These are phyloP conservation scores for Sinosuthora webbiana DNA, from an alignment of 2,113 vertebrate genomes.

Conservation along the genomic window DNA sequence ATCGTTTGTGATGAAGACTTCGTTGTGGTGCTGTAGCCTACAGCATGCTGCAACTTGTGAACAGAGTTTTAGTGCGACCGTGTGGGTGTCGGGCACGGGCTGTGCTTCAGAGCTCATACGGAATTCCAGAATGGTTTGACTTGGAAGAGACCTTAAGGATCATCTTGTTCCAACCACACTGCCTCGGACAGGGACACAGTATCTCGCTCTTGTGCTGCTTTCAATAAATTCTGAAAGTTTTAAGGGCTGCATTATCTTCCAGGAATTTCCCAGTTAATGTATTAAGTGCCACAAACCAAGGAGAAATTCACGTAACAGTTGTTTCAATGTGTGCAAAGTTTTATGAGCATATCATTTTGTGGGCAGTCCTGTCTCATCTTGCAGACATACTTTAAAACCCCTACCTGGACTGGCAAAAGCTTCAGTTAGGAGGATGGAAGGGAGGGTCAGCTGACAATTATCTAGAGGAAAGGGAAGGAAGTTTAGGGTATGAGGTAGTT, in stretches of 20 bases:
- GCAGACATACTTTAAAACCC: background rate
- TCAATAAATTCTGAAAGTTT: background rate
- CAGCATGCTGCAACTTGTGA: fast-evolving
- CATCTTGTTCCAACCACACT: background rate
- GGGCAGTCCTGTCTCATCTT: background rate
- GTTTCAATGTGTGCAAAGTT: background rate
- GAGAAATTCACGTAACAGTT: background rate
- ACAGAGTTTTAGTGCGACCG: background rate
- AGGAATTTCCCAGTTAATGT: background rate
- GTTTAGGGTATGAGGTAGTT: background rate
- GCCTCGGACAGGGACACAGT: background rate
- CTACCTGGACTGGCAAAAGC: background rate
- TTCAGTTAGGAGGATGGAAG: background rate
- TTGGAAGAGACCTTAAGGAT: background rate
- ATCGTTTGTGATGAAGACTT: fast-evolving
- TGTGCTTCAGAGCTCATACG: background rate
- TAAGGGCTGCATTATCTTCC: background rate
- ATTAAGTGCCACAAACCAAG: background rate
- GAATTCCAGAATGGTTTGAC: background rate
- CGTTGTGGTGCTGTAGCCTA: background rate
- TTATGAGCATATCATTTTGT: background rate
- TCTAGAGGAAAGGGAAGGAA: background rate
- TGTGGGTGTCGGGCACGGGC: background rate
- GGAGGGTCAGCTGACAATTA: background rate
- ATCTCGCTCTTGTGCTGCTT: background rate